Evolutionary conservation across 2,888 invertebrate genomes (phyloP), one percentile per base, ranked within the genome.

Genomic region (Chalcosyrphus nemorum): DNA sequence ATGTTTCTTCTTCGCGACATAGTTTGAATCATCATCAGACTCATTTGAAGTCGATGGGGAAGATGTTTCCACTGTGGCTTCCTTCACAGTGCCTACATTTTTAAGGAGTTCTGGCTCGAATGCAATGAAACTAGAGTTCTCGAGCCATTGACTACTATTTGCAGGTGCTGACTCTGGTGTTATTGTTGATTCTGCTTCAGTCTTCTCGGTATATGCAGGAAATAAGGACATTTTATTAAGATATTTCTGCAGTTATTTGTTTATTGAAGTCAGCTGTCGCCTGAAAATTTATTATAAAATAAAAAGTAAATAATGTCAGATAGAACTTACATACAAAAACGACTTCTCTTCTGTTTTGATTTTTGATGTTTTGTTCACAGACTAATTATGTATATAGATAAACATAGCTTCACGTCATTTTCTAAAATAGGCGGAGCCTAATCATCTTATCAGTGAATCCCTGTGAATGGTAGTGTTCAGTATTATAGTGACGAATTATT

Each of bases 161-260:
- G 27, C 29, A n/a, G 43, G 15, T 27, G 11, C 11, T 1, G 41
- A 15, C 24, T 56, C 32, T n/a, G n/a, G n/a, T n/a, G n/a, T n/a
- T n/a, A 21, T 7, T 7, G 6, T 24, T 38, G 17, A 13, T 13
- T 80, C 19, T 9, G 52, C 24, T 11, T 29, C 17, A 1, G 6
- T 61, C 27, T 13, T 19, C 9, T 19, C 15, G 9, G 56, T 43
- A 29, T 87, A 87, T 2, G 87, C 87, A 0, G 88, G 87, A 74
- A 88, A 88, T 38, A 88, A 65, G 3, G 87, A 86, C 87, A 88
- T 87, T 61, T 59, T 59, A 6, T n/a, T n/a, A n/a, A n/a, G n/a
- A n/a, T n/a, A n/a, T n/a, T n/a, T n/a, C n/a, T n/a, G n/a, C n/a
- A n/a, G n/a, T n/a, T n/a, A n/a, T n/a, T n/a, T 43, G 15, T 24